Base-by-base conservation (phyloP, 2,797 vertebrate genomes). In the Scolopax bukidnonensis region DNA sequence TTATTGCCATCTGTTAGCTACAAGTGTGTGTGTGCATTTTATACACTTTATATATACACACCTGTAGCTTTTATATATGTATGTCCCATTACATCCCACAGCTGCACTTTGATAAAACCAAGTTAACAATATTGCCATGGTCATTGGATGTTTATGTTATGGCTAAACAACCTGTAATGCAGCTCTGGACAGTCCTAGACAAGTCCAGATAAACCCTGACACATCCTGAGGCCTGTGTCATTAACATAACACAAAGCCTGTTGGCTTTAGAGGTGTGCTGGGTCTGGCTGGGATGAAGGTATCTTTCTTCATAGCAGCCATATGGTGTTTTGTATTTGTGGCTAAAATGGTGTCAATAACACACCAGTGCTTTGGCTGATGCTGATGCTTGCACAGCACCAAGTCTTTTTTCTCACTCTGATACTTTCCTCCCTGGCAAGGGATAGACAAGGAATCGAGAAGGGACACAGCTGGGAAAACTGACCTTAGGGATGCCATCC, bases 351-450 rank as follows among this genome's bases (percentile, higher is more conserved):
- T 2, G 0, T 73, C 64, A 68, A 11, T 63, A 63, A 41, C 45
- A 61, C 15, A 50, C 6, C 30, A 43, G 6, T 76, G 27, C 47
- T 76, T 65, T 30, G 24, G 24, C 5, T 80, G 14, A 48, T 80
- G 36, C 36, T 79, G 41, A 9, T 38, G 8, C 32, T 73, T 77
- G 15, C 21, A 57, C 3, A 2, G 32, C 15, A 48, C 45, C 19
- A 80, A 80, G 41, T 11, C 19, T 70, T 36, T 75, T 70, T 80
- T 74, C 23, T 69, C 23, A 33, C 13, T 83, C 21, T 65, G 56
- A 74, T 4, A n/a, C 10, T 6, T 3, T 10, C 2, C 1, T 8
- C 23, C 25, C 6, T 11, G 56, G 36, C 1, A 3, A 69, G 28
- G 11, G 24, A 15, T 84, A 7, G 12, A 12, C 25, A 86, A 63